Base-by-base conservation (phyloP, 2,113 vertebrate species). In the Sula dactylatra region DNA sequence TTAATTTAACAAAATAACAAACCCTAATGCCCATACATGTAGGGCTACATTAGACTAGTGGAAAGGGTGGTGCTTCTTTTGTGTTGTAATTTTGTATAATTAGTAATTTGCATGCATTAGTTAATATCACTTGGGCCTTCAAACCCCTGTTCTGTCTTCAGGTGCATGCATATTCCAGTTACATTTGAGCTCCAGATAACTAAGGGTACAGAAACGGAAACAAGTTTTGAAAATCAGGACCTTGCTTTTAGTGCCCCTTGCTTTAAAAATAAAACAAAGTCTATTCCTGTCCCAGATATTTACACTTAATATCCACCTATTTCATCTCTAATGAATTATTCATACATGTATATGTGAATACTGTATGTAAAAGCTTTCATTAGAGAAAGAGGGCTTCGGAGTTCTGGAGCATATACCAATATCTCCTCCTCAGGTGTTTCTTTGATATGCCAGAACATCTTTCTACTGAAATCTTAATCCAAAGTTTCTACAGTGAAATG, bases 391-490 rank as follows among this genome's bases (percentile, higher is more conserved):
- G 81, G 82, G 67, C 76, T 93, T 96, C 91, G 82, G 92, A 96
- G 94, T 96, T 97, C 90, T 96, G 94, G 93, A 94, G 82, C 73
- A 94, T 78, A 96, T 93, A 94, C 95, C 94, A 94, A 82, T 96
- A 95, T 95, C 93, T 93, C 49, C 55, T 97, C 44, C 93, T 97
- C 93, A 97, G 96, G 91, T 97, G 79, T 96, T 97, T 95, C 96
- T 96, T 97, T 97, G 96, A 98, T 97, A 97, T 97, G 90, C 95
- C 95, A 93, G 91, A 96, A 94, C 64, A 95, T 97, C 88, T 97
- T 97, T 96, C 86, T 94, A 82, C 88, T 95, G 92, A 97, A 97
- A 97, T 95, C 97, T 95, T 97, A 97, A 96, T 96, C 94, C 96
- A 92, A 96, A 96, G 95, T 97, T 97, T 95, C 91, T 77, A 40